Percentiles rank a stretch among this genome's conserved stretches.
These are phyloP conservation scores for Catocala sponsa DNA, from an alignment of 2,888 invertebrate species.

Conservation along the genomic window DNA sequence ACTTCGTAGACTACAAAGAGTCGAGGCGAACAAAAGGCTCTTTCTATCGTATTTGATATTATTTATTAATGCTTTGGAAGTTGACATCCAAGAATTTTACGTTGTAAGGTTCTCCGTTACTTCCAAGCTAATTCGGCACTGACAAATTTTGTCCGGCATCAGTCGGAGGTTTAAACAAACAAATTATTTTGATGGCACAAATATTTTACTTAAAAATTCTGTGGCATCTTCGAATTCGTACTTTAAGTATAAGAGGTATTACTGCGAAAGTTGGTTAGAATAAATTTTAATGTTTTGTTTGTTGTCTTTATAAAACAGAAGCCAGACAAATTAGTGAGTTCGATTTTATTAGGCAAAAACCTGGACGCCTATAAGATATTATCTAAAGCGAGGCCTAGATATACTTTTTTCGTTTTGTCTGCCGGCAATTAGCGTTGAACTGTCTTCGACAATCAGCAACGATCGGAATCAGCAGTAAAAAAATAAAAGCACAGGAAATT, in stretches of 20 bases:
- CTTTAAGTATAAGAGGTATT: background rate
- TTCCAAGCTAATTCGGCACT: constrained; percentile 12
- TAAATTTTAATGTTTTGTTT: constrained; percentile 4
- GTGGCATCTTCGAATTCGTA: background rate
- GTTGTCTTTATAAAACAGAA: background rate
- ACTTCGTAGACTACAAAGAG: constrained; percentile 55
- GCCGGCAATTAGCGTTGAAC: constrained; percentile 13
- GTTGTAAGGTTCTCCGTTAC: constrained; percentile 2
- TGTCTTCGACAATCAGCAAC: constrained; percentile 8
- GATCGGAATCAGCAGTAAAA: constrained; percentile 13
- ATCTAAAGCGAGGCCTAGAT: constrained; percentile 5
- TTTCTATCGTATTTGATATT: constrained; percentile 41
- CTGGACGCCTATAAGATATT: background rate
- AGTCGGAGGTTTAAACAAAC: background rate
- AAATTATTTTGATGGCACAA: constrained; percentile 9
- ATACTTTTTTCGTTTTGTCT: constrained; percentile 2
- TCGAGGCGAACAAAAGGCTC: constrained; percentile 36
- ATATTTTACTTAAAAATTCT: background rate
- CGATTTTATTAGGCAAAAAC: background rate
- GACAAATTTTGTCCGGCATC: constrained; percentile 9
- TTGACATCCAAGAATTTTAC: constrained; percentile 36
- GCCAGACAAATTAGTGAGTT: background rate
- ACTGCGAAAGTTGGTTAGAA: background rate
- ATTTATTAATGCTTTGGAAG: constrained; percentile 49
- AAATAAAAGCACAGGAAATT: background rate